Percentiles rank a stretch among this genome's conserved stretches.
Evolutionary conservation across 2,113 vertebrate genomes (phyloP).

Genomic region (Pycnonotus jocosus): DNA sequence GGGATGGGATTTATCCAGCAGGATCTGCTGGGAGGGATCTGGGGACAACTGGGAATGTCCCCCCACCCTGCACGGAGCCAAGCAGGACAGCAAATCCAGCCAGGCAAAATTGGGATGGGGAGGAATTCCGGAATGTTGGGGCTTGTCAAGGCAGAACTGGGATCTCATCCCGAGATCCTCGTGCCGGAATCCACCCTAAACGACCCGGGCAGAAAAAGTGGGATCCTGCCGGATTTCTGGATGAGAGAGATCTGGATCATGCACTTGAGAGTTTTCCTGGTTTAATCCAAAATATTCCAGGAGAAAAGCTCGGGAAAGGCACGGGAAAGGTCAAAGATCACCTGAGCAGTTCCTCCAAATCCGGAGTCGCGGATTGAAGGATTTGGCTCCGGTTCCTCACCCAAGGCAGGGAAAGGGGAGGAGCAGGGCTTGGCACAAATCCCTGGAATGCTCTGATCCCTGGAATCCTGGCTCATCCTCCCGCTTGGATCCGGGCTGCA

Average conservation of each 20-base stretch:
- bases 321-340: neutral
- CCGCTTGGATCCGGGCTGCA: rapidly evolving
- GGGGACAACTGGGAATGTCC: neutral
- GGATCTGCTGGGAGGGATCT: neutral
- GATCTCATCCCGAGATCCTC: neutral
- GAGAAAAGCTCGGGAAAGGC: neutral
- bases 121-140: neutral
- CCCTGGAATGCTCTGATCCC: neutral
- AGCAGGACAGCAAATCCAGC: rapidly evolving
- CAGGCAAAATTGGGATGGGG: neutral
- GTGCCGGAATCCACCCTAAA: neutral
- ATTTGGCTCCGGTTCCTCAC: neutral
- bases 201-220: neutral
- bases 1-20: neutral
- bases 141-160: neutral
- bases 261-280: neutral
- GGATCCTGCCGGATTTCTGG: neutral
- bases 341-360: neutral
- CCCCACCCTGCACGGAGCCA: neutral
- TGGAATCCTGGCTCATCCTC: neutral
- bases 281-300: neutral
- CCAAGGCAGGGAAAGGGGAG: neutral
- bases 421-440: neutral
- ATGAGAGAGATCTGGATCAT: neutral
- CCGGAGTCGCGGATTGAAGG: neutral